Evolutionary conservation across 2,888 invertebrate species (phyloP).

Genomic region (Strigamia maritima): DNA sequence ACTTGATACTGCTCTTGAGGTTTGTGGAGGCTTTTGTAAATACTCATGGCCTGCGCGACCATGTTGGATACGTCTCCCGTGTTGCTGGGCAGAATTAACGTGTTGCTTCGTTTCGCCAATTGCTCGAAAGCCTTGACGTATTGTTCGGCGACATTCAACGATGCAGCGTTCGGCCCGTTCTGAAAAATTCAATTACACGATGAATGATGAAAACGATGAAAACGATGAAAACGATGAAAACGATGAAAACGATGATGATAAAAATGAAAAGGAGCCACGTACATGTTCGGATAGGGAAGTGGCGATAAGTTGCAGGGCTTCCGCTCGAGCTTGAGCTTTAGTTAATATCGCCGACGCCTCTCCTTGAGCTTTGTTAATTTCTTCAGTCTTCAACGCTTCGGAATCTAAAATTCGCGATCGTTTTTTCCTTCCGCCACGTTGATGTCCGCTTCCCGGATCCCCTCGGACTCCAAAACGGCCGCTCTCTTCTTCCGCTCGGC

Average conservation of each 20-base stretch:
- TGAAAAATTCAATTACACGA: no score
- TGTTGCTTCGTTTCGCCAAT: slow-evolving; percentile 88
- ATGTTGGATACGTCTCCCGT: slow-evolving; percentile 74
- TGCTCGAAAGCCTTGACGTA: slow-evolving; percentile 92
- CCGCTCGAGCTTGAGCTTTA: slow-evolving; percentile 86
- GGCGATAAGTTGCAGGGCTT: slow-evolving; percentile 74
- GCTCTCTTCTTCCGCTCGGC: slow-evolving; percentile 96
- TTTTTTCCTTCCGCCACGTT: slow-evolving; percentile 97
- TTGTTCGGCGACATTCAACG: slow-evolving; percentile 88
- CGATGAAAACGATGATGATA: slow-evolving; percentile 43
- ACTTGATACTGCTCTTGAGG: not conserved
- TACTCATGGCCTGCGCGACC: slow-evolving; percentile 65
- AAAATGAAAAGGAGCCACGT: not conserved
- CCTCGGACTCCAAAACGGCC: slow-evolving; percentile 95
- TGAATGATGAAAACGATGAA: no score
- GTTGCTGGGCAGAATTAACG: slow-evolving; percentile 88
- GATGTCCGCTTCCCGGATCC: slow-evolving; percentile 67
- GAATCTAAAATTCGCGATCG: slow-evolving; percentile 86
- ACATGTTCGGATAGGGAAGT: slow-evolving; percentile 59
- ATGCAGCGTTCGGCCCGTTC: slow-evolving; percentile 85
- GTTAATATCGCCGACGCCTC: slow-evolving; percentile 87
- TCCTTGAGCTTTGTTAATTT: slow-evolving; percentile 82
- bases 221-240: slow-evolving; percentile 42
- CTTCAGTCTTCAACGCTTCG: slow-evolving; percentile 90
- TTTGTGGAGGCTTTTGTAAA: slow-evolving; percentile 14